Base-by-base conservation (phyloP, 2,888 invertebrate genomes). In the Volucella inanis region DNA sequence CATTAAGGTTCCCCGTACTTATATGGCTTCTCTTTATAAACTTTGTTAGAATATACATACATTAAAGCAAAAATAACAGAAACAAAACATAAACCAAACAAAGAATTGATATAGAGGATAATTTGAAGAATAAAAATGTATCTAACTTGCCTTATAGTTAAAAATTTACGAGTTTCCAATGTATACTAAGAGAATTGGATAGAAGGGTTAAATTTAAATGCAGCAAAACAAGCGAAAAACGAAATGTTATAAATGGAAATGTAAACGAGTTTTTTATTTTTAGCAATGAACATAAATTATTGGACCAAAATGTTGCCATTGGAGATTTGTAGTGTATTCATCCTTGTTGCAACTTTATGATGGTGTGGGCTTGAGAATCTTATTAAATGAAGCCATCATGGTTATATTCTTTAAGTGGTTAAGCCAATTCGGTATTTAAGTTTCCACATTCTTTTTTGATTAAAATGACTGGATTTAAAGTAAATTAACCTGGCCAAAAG, bases 71-170 rank as follows among this genome's bases (percentile, higher is more conserved):
- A 22, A 47, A 59, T 43, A 18, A 18, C 18, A 18, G 43, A 55
- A 39, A 68, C 49, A 31, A 38, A 54, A 64, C 31, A 43, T 15
- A 50, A 50, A 45, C 31, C 31, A 6, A 31, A 31, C 31, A 31
- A 31, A 31, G 31, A n/a, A 6, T 67, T 47, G 45, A 41, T 49
- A 9, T 80, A 84, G 80, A 49, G 62, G 55, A 67, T 84, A 76
- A 71, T 72, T 71, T 80, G 70, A 75, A 76, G 80, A 65, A 31
- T 31, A 31, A 31, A 31, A 31, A 57, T 71, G 75, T 84, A 80
- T 75, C 59, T 80, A 80, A 80, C 84, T 76, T 84, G 84, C 84
- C 84, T 84, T 84, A 84, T 80, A 80, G 65, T 43, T 31, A 41
- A 54, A 61, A 61, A 22, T 45, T 39, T 57, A 81, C 64, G 50